Base-by-base conservation (phyloP, 1,140 invertebrate genomes). In the Cyclargus thomasi region DNA sequence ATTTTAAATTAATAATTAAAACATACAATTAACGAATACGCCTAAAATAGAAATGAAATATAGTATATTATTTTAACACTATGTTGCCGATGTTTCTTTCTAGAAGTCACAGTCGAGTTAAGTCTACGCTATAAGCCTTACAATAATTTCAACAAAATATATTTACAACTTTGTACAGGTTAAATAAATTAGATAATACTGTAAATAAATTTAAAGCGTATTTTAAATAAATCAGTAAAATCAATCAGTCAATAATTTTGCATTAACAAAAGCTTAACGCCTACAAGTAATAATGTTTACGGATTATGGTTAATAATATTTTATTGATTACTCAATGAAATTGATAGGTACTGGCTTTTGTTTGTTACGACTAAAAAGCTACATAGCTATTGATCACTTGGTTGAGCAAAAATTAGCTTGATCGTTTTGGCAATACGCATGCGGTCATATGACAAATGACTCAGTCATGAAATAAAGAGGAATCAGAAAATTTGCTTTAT, bases 121-220 rank as follows among this genome's bases (percentile, higher is more conserved):
- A 53, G 23, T 65, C 47, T 67, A 69, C 53, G 36, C 63, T 59
- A 59, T 7, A 59, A 59, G 55, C 55, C 55, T 20, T 59, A 59
- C 7, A 59, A 22, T 59, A 65, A 59, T 71, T 79, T 81, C 77
- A 83, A 86, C 76, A 83, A 76, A 79, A 55, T 70, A 18, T 89
- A 88, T 88, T 77, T 88, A 88, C 87, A 90, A 67, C 63, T 87
- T 84, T 88, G 67, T 85, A 84, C 82, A 87, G 35, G 69, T 35
- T 75, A 82, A 84, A 82, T 89, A 87, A 87, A 77, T 87, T 86
- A 89, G 55, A 57, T 88, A 90, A 90, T 90, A 90, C 85, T 90
- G 87, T 85, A 88, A 87, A 88, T 83, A 86, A 81, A 73, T 78
- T 89, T 90, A 90, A 90, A 87, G 85, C 87, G 67, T 64, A 72